Base-by-base conservation (phyloP, 2,888 invertebrate genomes). In the Caenorhabditis imperialis region DNA sequence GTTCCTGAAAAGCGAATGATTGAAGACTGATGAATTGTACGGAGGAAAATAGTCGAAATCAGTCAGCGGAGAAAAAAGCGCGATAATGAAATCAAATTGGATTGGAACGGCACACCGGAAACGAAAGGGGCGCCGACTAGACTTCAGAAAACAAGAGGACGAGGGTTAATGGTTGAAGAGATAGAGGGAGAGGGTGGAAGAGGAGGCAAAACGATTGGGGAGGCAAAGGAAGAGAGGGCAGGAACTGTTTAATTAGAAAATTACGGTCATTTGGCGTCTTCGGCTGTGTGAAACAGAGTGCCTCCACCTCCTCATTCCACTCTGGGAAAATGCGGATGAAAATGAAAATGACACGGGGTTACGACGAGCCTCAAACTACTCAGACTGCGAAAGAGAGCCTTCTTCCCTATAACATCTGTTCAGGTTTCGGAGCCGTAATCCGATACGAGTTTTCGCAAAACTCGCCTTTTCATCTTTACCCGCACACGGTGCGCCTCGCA, bases 261-360 rank as follows among this genome's bases (percentile, higher is more conserved):
- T 73, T 73, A 73, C 73, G 73, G 73, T 73, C 73, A 73, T 73
- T 73, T 73, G 60, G 63, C 63, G 72, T n/a, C n/a, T n/a, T n/a
- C n/a, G n/a, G n/a, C n/a, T n/a, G n/a, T n/a, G n/a, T n/a, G n/a
- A n/a, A n/a, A 44, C 62, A 61, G 69, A 6, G 69, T 69, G 54
- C 69, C 69, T 58, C 69, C 38, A 53, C 53, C 58, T 58, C 42
- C 50, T 16, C 8, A 45, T 10, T 20, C 22, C 10, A 18, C 20
- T 33, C 20, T 54, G 45, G 60, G 53, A 69, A 58, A 69, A n/a
- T n/a, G n/a, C n/a, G n/a, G n/a, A n/a, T n/a, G n/a, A n/a, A n/a
- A n/a, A n/a, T n/a, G n/a, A n/a, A n/a, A n/a, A 69, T 58, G 35
- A 69, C 51, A 60, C 35, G 38, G 55, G 65, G 65, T 65, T 67